phyloP scores from a whole-genome alignment of 2,888 invertebrate species.

The Linyphia triangularis region DNA sequence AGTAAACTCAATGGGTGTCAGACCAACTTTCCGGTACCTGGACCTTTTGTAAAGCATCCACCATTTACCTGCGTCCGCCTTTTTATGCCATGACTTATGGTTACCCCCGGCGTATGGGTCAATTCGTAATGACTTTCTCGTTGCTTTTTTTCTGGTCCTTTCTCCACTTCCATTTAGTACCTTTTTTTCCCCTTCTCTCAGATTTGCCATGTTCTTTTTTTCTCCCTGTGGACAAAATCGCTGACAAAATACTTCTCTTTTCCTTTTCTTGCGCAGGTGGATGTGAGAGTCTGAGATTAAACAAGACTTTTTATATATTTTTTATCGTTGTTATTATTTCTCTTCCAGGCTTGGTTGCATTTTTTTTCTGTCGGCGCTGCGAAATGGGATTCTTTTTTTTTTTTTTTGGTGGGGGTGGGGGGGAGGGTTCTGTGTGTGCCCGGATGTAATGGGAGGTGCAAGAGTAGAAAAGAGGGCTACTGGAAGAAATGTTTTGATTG shows the following conservation, averaged over 20 bases:
- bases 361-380: no score
- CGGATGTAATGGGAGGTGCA: no score
- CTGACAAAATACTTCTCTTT: slow-evolving; percentile 63
- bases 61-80: slow-evolving; percentile 46
- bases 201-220: slow-evolving; percentile 1
- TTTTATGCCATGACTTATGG: slow-evolving; percentile 60
- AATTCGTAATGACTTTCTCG: slow-evolving; percentile 65
- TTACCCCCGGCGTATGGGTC: slow-evolving; percentile 42
- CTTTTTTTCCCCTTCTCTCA: slow-evolving; percentile 2
- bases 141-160: slow-evolving; percentile 14
- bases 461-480: no score
- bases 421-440: no score
- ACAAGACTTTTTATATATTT: slow-evolving; percentile 39
- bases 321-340: slow-evolving; percentile 20
- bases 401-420: no score
- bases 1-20: slow-evolving; percentile 59
- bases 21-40: slow-evolving; percentile 31
- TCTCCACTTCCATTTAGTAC: neutral
- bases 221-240: slow-evolving; percentile 47
- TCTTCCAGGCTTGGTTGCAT: neutral
- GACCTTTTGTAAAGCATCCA: slow-evolving; percentile 47
- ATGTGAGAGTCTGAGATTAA: slow-evolving; percentile 56
- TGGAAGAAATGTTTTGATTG: no score
- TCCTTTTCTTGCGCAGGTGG: slow-evolving; percentile 47
- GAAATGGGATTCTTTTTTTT: no score